phyloP scores from a whole-genome alignment of 2,113 vertebrate species.

The Psilopogon haemacephalus region DNA sequence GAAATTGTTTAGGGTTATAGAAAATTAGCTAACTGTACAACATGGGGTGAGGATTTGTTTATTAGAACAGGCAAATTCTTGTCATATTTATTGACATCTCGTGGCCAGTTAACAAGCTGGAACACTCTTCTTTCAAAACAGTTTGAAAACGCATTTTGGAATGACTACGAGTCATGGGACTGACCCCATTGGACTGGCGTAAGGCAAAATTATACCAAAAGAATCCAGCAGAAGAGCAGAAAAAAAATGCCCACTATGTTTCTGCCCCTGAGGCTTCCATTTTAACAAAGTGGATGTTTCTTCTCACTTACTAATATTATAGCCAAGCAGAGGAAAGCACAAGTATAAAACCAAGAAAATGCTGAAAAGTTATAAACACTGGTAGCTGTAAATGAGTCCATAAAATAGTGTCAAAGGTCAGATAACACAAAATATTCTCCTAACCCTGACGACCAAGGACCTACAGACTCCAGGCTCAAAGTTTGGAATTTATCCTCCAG shows the following conservation, averaged over 20 bases:
- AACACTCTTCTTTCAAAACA: not conserved
- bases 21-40: not conserved
- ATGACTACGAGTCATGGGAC: not conserved
- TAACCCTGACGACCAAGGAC: not conserved
- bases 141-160: not conserved
- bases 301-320: not conserved
- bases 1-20: not conserved
- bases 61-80: not conserved
- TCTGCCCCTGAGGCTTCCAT: not conserved
- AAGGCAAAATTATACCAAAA: not conserved
- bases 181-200: not conserved
- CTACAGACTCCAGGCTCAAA: not conserved
- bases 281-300: not conserved
- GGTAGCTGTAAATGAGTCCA: not conserved
- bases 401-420: not conserved
- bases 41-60: not conserved
- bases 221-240: not conserved
- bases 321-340: not conserved
- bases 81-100: not conserved
- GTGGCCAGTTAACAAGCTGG: not conserved
- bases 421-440: not conserved
- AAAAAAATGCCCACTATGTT: not conserved
- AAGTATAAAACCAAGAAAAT: not conserved
- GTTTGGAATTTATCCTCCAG: not conserved
- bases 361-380: not conserved